Percentiles rank a stretch among this genome's conserved stretches.
Conservation (phyloP, 2,888 invertebrate genomes). For the Trypoxylon attenuatum region DNA sequence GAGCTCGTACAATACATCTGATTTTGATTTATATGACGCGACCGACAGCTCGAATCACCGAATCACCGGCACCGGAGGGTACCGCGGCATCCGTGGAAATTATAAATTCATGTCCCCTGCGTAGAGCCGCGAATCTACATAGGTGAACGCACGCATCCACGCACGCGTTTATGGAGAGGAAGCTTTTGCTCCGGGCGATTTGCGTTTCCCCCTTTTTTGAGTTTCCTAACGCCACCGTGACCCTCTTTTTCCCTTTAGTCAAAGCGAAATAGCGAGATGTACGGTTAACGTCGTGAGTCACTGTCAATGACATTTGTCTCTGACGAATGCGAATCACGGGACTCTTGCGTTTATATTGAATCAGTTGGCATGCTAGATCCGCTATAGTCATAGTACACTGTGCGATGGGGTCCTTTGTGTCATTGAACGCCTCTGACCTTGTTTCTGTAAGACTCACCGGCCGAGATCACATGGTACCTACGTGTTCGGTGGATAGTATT, state of each 20-base stretch:
- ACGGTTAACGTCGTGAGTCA: neutral
- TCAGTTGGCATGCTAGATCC: too few species aligned
- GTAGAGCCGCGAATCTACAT: slow-evolving; percentile 5
- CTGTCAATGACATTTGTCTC: slow-evolving; percentile 4
- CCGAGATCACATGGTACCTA: too few species aligned
- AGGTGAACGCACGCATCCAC: slow-evolving; percentile 6
- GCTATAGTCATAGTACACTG: too few species aligned
- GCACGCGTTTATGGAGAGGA: slow-evolving; percentile 10
- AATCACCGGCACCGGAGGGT: slow-evolving; percentile 40
- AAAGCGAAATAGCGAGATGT: slow-evolving; percentile 20
- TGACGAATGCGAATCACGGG: neutral
- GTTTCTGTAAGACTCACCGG: too few species aligned
- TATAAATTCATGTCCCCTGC: slow-evolving; percentile 71
- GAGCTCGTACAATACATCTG: slow-evolving; percentile 67
- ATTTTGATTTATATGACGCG: slow-evolving; percentile 74
- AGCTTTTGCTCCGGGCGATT: slow-evolving; percentile 61
- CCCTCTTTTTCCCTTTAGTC: neutral
- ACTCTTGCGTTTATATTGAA: neutral
- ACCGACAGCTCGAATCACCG: slow-evolving; percentile 66
- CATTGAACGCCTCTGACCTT: too few species aligned
- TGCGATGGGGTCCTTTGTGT: too few species aligned
- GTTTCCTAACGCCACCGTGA: neutral
- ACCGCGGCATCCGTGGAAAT: slow-evolving; percentile 67
- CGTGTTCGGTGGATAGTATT: too few species aligned
- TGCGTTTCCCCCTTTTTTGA: slow-evolving; percentile 39